Conservation (phyloP, 2,113 vertebrate species). For the Anhinga anhinga region DNA sequence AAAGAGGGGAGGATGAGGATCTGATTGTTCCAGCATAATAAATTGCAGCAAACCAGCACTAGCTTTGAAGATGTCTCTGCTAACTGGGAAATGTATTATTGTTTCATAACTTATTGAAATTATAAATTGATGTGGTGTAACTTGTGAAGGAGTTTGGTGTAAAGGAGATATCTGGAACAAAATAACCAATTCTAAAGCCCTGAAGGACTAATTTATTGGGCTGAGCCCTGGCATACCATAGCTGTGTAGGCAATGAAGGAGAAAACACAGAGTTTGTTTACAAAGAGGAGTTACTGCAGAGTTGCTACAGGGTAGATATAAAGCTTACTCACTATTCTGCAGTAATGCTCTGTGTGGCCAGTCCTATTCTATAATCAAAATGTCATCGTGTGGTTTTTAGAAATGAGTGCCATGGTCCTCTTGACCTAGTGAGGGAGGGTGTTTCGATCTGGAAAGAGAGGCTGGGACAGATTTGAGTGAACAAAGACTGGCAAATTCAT, state of each 20-base stretch:
- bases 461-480: neutral
- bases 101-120: neutral
- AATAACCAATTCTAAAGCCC: neutral
- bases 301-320: neutral
- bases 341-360: neutral
- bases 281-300: neutral
- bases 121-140: neutral
- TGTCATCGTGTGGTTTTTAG: neutral
- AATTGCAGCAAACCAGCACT: neutral
- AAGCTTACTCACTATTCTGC: neutral
- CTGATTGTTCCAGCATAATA: neutral
- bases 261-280: neutral
- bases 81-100: neutral
- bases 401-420: neutral
- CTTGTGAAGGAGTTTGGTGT: neutral
- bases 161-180: neutral
- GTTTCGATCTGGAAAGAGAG: neutral
- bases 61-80: neutral
- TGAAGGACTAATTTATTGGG: fast-evolving
- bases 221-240: neutral
- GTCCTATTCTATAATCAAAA: neutral
- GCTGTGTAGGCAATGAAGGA: neutral
- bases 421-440: neutral
- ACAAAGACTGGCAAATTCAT: neutral
- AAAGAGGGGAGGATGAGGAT: neutral